phyloP scores from a whole-genome alignment of 2,888 invertebrate species.

The Catocala fraxini region DNA sequence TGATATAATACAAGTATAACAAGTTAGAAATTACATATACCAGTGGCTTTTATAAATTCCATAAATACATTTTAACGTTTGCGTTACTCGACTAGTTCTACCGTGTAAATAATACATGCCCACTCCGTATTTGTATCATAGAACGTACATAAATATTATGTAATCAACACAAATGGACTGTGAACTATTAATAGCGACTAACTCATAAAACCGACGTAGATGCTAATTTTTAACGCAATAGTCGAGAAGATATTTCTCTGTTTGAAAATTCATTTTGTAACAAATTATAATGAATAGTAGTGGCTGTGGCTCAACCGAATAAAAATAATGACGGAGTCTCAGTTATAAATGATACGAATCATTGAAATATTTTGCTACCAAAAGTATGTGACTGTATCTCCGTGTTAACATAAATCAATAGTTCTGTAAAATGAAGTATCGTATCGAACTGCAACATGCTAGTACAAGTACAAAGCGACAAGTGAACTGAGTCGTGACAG shows the following conservation, averaged over 20 bases:
- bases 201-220: constrained; percentile 16
- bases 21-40: constrained; percentile 29
- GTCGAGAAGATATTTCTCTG: constrained; percentile 11
- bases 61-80: constrained; percentile 41
- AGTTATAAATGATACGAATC: constrained; percentile 36
- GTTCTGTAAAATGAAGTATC: constrained; percentile 17
- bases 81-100: constrained; percentile 41
- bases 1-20: constrained; percentile 36
- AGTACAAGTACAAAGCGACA: constrained; percentile 7
- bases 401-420: constrained; percentile 26
- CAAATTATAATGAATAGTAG: constrained; percentile 17
- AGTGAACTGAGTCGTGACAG: constrained; percentile 3
- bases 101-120: constrained; percentile 3
- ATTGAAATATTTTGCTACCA: constrained; percentile 51
- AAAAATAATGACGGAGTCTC: constrained; percentile 27
- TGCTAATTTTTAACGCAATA: constrained; percentile 19
- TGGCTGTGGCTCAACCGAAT: constrained; percentile 34
- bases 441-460: constrained; percentile 16
- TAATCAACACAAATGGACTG: constrained; percentile 19
- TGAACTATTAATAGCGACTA: constrained; percentile 25
- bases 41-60: constrained; percentile 45
- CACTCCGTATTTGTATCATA: constrained; percentile 25
- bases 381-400: constrained; percentile 25
- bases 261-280: constrained; percentile 10
- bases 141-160: constrained; percentile 6